A percentile compares a stretch with the other conserved stretches of the same genome.
These are phyloP conservation scores for Stenichneumon culpator DNA, from an alignment of 2,888 invertebrate genomes.

Conservation along the genomic window DNA sequence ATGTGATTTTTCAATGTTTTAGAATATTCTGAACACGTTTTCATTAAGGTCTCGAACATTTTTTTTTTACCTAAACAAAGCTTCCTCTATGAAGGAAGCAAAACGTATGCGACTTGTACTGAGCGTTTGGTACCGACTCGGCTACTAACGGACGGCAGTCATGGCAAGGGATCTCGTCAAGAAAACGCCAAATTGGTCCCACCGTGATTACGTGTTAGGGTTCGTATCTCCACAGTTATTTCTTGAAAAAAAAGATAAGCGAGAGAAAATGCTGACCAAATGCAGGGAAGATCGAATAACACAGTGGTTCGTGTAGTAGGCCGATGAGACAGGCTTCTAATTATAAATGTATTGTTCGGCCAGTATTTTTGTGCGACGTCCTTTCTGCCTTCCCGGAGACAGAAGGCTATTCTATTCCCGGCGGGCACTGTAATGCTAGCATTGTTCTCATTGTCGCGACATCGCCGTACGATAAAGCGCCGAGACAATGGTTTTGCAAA, in stretches of 20 bases:
- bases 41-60: too few relatives aligned
- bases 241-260: background rate
- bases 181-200: conserved; percentile 33
- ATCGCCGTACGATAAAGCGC: conserved; percentile 82
- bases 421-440: conserved; percentile 79
- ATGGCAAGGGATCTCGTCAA: background rate
- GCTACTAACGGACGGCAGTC: background rate
- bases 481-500: conserved; percentile 78
- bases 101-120: too few relatives aligned
- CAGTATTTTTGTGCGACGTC: conserved; percentile 79
- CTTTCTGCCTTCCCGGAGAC: conserved; percentile 73
- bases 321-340: conserved; percentile 63
- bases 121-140: background rate
- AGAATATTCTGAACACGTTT: too few relatives aligned
- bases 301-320: conserved; percentile 37
- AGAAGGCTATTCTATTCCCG: conserved; percentile 73
- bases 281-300: conserved; percentile 31
- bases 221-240: conserved; percentile 37
- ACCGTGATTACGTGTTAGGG: conserved; percentile 50
- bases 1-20: too few relatives aligned
- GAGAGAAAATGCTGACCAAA: conserved; percentile 21
- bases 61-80: too few relatives aligned
- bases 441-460: conserved; percentile 81
- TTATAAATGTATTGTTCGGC: conserved; percentile 80
- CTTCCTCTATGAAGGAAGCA: too few relatives aligned